phyloP scores from a whole-genome alignment of 1,140 invertebrate species.

The Drosophila repleta region DNA sequence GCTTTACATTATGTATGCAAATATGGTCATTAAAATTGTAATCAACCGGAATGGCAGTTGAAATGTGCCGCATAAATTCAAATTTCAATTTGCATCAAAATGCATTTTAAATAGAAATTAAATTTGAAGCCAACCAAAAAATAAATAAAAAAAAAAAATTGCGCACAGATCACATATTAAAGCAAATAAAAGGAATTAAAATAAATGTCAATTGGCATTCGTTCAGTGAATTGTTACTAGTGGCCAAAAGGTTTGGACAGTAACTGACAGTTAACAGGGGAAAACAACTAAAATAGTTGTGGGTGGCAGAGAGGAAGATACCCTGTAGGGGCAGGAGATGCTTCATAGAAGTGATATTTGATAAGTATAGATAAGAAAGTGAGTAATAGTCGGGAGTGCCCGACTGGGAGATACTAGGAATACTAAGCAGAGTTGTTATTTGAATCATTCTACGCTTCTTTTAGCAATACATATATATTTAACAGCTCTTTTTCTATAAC shows the following conservation, averaged over 20 bases:
- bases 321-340: neutral
- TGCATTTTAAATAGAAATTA: conserved; percentile 32
- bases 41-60: neutral
- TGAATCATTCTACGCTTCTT: too few species aligned
- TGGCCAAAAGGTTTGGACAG: conserved; percentile 15
- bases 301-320: neutral
- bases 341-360: too few species aligned
- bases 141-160: conserved; percentile 18
- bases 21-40: conserved; percentile 34
- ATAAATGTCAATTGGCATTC: conserved; percentile 57
- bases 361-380: neutral
- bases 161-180: conserved; percentile 35
- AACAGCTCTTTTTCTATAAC: too few species aligned
- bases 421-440: too few species aligned
- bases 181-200: conserved; percentile 45
- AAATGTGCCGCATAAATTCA: conserved; percentile 30
- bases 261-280: conserved; percentile 27
- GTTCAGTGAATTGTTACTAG: conserved; percentile 1
- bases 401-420: too few species aligned
- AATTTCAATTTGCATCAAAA: conserved; percentile 40
- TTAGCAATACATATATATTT: too few species aligned
- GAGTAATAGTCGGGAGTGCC: neutral
- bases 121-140: conserved; percentile 19
- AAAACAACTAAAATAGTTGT: neutral
- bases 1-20: conserved; percentile 43